Base-by-base conservation (phyloP, 2,888 invertebrate species). In the Eucriotettix oculatus region DNA sequence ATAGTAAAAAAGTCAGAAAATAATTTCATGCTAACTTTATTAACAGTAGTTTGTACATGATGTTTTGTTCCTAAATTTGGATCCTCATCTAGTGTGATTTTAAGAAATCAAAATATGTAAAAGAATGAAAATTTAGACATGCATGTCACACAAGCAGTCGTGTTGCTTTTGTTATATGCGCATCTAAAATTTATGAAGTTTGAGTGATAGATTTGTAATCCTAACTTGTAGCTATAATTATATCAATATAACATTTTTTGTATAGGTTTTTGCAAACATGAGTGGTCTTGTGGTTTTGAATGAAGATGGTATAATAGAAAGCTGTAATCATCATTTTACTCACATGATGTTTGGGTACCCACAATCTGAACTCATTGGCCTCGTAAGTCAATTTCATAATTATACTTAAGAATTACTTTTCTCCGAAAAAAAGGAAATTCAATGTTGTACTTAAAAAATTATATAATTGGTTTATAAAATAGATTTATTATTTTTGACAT, bases 241-340 rank as follows among this genome's bases (percentile, higher is more conserved):
- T 29, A 29, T 29, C 7, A 29, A 29, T 29, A 29, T 29, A 29
- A 2, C 29, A 5, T 29, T 7, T 29, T 48, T 48, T 12, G 12
- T 48, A 9, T 48, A 74, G 72, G 72, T 75, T 56, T 75, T 74
- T 66, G 70, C 72, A 68, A 84, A 82, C 68, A 79, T 85, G 53
- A 84, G 83, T 69, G 85, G 85, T 5, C 72, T 85, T 17, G 74
- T 85, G 16, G 82, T 84, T 5, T 76, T 85, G 0, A 78, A 79
- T 64, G 80, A 82, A 12, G 72, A 76, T 62, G 83, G 84, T n/a
- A 73, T 76, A 1, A 80, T 85, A 64, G 79, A 82, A 7, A 81
- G 79, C 0, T 82, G 83, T 66, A 85, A 85, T 71, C 81, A 83
- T 66, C 82, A 83, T 71, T 84, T 85, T 68, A 79, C 82, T 0